Evolutionary conservation across 2,888 invertebrate genomes (phyloP).

Genomic region (Micropterix aruncella): DNA sequence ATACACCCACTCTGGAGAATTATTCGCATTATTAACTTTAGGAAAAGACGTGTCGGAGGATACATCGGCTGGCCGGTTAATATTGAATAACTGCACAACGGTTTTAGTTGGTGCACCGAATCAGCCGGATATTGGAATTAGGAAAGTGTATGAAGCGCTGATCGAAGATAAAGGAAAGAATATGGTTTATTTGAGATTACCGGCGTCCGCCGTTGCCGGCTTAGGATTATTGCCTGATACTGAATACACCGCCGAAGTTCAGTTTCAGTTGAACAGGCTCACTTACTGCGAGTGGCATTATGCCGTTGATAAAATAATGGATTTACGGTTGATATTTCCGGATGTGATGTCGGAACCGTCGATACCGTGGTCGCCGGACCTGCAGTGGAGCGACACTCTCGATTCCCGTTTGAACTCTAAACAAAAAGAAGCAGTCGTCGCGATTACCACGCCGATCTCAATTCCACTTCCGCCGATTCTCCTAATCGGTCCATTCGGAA

Average conservation of each 20-base stretch:
- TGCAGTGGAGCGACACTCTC: constrained; percentile 50
- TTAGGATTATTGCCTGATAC: constrained; percentile 47
- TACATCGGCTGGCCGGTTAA: constrained; percentile 64
- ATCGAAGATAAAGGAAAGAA: constrained; percentile 73
- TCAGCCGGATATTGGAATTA: constrained; percentile 17
- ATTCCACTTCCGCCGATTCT: constrained; percentile 54
- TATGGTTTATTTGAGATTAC: constrained; percentile 58
- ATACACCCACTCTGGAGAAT: constrained; percentile 60
- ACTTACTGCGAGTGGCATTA: constrained; percentile 77
- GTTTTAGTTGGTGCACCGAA: constrained; percentile 40
- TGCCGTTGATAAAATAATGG: constrained; percentile 61
- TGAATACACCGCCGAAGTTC: constrained; percentile 54
- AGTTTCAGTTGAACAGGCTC: constrained; percentile 67
- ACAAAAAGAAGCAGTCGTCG: constrained; percentile 64
- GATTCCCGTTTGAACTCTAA: constrained; percentile 56
- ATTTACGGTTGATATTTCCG: constrained; percentile 59
- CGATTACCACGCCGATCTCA: constrained; percentile 53
- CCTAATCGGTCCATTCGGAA: constrained; percentile 72
- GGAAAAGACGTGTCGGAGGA: constrained; percentile 69
- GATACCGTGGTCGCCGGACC: constrained; percentile 54
- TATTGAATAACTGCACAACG: constrained; percentile 60
- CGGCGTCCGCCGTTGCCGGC: constrained; percentile 47
- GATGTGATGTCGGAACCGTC: constrained; percentile 44
- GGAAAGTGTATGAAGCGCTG: constrained; percentile 55
- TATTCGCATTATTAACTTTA: constrained; percentile 58